Base-by-base conservation (phyloP, 2,113 vertebrate species). In the Tachuris rubrigastra region DNA sequence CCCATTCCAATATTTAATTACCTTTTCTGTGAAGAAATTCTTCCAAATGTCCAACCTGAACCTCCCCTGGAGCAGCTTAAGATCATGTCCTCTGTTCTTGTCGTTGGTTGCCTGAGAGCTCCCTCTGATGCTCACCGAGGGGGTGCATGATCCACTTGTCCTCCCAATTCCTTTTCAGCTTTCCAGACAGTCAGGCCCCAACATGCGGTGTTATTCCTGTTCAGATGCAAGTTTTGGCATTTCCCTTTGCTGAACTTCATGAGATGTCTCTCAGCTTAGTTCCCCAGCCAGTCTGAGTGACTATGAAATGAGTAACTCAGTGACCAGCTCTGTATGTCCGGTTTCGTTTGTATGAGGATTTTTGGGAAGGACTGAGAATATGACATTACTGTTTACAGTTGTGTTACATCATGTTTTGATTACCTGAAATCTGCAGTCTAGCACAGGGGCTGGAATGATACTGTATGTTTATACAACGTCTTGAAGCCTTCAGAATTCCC, bases 121-220 rank as follows among this genome's bases (percentile, higher is more conserved):
- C 15, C 5, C 27, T 12, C 2, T 0, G 10, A 15, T 1, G 0
- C 10, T 42, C 2, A 4, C 47, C 10, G 6, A 0, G 9, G 21
- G 4, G 6, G 5, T 44, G 20, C 16, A 5, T 5, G 17, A 37
- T 66, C 31, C 0, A 0, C 17, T 16, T 22, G 4, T 63, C 23
- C 9, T 35, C 11, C 12, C 28, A 41, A 23, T 18, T 47, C 44
- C 15, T 66, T 37, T 69, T 69, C 30, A 47, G 35, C 17, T 62
- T 71, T 66, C 56, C 39, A 50, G 42, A 7, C 53, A 16, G 14
- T n/a, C 41, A 62, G 50, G 7, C 28, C 16, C 11, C 8, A 5
- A 1, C 2, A 4, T 66, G n/a, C 3, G 6, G 24, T 0, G 0
- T 41, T 90, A 14, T 24, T 53, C 9, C 20, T 37, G 13, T 14